phyloP scores from a whole-genome alignment of 2,113 vertebrate genomes.

The Xiphophorus hellerii region DNA sequence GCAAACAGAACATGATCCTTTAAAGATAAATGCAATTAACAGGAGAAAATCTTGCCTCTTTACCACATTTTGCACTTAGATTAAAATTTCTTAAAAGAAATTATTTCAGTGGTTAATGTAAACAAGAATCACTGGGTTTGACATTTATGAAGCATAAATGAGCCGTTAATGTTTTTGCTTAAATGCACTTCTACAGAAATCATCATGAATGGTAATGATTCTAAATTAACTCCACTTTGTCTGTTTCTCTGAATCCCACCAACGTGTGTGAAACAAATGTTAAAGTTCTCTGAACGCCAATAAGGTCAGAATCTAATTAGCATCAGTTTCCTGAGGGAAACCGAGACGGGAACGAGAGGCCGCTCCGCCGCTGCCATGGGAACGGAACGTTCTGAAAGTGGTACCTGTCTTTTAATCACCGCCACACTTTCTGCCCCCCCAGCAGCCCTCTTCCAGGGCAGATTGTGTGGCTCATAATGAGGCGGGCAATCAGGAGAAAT shows the following conservation, averaged over 20 bases:
- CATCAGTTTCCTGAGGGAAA: neutral
- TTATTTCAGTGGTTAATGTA: conserved; percentile 37
- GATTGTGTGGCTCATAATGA: conserved; percentile 50
- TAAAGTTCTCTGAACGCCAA: neutral
- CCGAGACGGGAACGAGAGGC: conserved; percentile 25
- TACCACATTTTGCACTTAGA: neutral
- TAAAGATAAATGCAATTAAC: neutral
- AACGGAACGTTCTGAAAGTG: conserved; percentile 44
- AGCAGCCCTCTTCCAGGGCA: neutral
- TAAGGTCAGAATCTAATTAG: neutral
- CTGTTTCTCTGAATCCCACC: neutral
- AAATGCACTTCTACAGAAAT: conserved; percentile 23
- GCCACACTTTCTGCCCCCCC: neutral
- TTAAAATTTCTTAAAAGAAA: conserved; percentile 27
- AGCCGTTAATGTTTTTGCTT: conserved; percentile 25
- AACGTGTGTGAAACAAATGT: neutral
- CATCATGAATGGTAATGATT: neutral
- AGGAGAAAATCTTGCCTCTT: neutral
- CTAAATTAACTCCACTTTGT: neutral
- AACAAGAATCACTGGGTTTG: conserved; percentile 22
- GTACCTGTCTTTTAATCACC: conserved; percentile 55
- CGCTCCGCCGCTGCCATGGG: conserved; percentile 49
- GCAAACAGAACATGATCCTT: neutral
- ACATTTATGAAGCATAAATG: neutral
- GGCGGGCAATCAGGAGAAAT: conserved; percentile 45